phyloP scores from a whole-genome alignment of 1,140 invertebrate genomes.

The Trichonephila clavata region DNA sequence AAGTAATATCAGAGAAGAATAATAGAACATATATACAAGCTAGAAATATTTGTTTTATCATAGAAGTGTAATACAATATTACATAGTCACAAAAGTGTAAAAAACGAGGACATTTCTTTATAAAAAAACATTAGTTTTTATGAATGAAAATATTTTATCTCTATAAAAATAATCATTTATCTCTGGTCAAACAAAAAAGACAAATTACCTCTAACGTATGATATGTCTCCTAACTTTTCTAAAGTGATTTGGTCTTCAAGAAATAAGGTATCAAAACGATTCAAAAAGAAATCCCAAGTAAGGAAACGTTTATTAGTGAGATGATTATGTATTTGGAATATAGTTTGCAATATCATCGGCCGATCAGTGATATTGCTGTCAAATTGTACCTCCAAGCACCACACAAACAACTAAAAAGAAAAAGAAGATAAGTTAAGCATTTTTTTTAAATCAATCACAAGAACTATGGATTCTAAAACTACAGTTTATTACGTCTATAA shows the following conservation, averaged over 20 bases:
- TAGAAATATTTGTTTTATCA: no score
- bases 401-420: constrained; percentile 83
- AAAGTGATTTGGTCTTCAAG: constrained; percentile 96
- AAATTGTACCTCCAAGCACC: constrained; percentile 95
- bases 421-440: neutral
- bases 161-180: no score
- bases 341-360: constrained; percentile 97
- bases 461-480: no score
- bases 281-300: constrained; percentile 98
- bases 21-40: no score
- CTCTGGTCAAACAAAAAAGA: no score
- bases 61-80: no score
- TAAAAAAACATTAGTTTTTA: no score
- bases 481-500: no score
- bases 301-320: constrained; percentile 94
- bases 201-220: constrained; percentile 89
- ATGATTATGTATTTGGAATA: constrained; percentile 96
- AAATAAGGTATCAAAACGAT: constrained; percentile 97
- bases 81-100: no score
- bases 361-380: constrained; percentile 97
- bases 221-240: constrained; percentile 89
- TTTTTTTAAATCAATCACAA: neutral
- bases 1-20: no score
- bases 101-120: no score
- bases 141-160: no score